phyloP scores from a whole-genome alignment of 2,113 vertebrate species.

The Chaenogobius annularis region DNA sequence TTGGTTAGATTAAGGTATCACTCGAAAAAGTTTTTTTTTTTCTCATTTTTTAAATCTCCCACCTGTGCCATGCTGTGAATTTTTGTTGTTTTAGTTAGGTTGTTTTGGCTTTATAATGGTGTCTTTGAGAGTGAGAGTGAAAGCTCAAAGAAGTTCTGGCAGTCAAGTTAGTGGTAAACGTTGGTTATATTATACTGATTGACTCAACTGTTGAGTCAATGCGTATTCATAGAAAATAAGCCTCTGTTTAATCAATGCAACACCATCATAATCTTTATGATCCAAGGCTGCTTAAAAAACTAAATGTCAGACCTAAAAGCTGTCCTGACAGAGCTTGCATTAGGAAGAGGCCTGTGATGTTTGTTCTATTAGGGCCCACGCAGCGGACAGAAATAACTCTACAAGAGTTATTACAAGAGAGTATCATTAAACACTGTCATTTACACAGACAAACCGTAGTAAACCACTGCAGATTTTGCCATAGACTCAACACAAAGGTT shows the following conservation, averaged over 20 bases:
- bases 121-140: too few relatives aligned
- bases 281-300: background rate
- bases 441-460: slow-evolving; percentile 34
- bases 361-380: slow-evolving; percentile 65
- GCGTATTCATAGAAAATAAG: background rate
- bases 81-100: too few relatives aligned
- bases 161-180: too few relatives aligned
- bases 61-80: too few relatives aligned
- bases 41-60: too few relatives aligned
- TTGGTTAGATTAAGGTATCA: too few relatives aligned
- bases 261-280: background rate
- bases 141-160: too few relatives aligned
- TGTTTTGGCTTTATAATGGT: too few relatives aligned
- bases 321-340: slow-evolving; percentile 40
- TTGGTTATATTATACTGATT: background rate
- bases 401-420: too few relatives aligned
- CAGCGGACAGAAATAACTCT: slow-evolving; percentile 54
- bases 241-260: too few relatives aligned
- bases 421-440: slow-evolving; percentile 49
- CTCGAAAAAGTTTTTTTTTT: too few relatives aligned
- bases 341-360: slow-evolving; percentile 46
- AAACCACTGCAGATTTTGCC: slow-evolving; percentile 25
- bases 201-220: background rate
- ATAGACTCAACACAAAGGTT: slow-evolving; percentile 16
- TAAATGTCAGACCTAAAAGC: background rate